Conservation (phyloP, 2,888 invertebrate genomes). For the Biston betularia region DNA sequence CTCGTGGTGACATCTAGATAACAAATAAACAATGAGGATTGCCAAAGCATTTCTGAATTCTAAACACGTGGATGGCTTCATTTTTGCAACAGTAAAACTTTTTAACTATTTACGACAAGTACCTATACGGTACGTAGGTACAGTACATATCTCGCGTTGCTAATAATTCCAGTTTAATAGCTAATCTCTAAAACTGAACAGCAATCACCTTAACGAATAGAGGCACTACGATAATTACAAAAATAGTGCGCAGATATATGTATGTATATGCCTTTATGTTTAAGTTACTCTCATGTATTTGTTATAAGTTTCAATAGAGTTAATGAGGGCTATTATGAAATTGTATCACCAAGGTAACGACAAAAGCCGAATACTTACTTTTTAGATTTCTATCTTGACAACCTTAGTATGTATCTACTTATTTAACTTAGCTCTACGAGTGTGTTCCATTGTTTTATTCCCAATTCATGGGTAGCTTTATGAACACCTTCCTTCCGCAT, state of each 20-base stretch:
- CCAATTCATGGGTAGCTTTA: background rate
- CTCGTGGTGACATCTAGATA: conserved; percentile 49
- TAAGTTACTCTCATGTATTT: no score
- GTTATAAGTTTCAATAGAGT: no score
- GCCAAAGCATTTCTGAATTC: conserved; percentile 59
- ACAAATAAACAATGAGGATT: conserved; percentile 62
- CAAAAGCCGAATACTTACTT: background rate
- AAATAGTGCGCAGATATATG: no score
- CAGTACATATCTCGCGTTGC: no score
- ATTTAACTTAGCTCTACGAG: background rate
- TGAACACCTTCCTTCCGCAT: conserved; percentile 1
- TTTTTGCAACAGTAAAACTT: conserved; percentile 23
- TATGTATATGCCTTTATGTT: no score
- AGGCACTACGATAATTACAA: no score
- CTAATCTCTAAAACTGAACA: no score
- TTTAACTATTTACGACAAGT: background rate
- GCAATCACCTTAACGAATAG: no score
- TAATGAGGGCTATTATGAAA: no score
- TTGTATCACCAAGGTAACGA: background rate
- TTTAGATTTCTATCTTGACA: background rate
- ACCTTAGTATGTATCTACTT: conserved; percentile 1
- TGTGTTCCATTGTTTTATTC: background rate
- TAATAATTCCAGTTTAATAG: no score
- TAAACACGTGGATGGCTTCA: conserved; percentile 48
- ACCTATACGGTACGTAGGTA: no score